Evolutionary conservation across 2,888 invertebrate genomes (phyloP), one percentile per base, ranked within the genome.

Genomic region (Sicus ferrugineus): DNA sequence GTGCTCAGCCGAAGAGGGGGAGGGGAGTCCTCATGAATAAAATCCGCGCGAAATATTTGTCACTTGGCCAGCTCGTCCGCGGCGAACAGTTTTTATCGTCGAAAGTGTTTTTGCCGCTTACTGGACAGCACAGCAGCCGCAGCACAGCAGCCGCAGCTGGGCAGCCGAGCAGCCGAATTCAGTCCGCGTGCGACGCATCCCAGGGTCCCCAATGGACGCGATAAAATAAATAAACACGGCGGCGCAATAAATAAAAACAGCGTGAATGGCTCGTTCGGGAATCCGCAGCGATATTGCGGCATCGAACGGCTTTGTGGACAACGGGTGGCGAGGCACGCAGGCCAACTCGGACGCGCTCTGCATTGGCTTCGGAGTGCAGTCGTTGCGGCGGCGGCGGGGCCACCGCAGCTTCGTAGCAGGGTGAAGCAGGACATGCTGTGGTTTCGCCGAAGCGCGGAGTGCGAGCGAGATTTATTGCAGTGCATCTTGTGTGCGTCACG

Each of bases 381-480:
- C n/a, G n/a, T n/a, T n/a, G n/a, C n/a, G n/a, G n/a, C n/a, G n/a
- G n/a, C n/a, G n/a, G n/a, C n/a, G n/a, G n/a, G n/a, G n/a, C n/a
- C n/a, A n/a, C n/a, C n/a, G n/a, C n/a, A n/a, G n/a, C n/a, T n/a
- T n/a, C n/a, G n/a, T n/a, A n/a, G 31, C 52, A n/a, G 38, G 38
- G 21, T 52, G 65, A 14, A 34, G 65, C 54, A 21, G 65, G 65
- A 65, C 38, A n/a, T 34, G 54, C 30, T 58, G 67, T 34, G 58
- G 67, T 31, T 66, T 67, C 9, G 21, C 38, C 21, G 59, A 46
- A 59, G 67, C 67, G 67, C 67, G 48, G 59, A 67, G 58, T 58
- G 67, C 58, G 46, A 67, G 59, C 34, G 31, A 67, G 67, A 67
- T 67, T 67, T 67, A 67, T 67, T 59, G 46, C 59, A 30, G 26